Conservation (phyloP, 1,140 invertebrate species). For the Phthorimaea operculella region DNA sequence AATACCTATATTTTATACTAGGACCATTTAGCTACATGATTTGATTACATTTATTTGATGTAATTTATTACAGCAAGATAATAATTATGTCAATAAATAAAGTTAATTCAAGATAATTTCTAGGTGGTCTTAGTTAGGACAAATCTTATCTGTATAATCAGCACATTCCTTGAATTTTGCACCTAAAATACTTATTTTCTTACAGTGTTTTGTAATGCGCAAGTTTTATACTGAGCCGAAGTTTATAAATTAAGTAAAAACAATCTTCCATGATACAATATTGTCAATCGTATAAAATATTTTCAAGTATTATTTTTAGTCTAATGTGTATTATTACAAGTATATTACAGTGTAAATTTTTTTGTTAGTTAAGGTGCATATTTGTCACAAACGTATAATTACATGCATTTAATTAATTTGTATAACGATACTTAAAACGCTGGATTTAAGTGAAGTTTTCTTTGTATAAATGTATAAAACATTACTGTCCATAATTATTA, state of each 20-base stretch:
- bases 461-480: conserved; percentile 66
- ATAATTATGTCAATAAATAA: no score
- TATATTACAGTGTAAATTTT: conserved; percentile 36
- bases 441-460: conserved; percentile 32
- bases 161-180: conserved; percentile 41
- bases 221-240: conserved; percentile 28
- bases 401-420: conserved; percentile 39
- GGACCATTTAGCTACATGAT: background rate
- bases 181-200: conserved; percentile 45
- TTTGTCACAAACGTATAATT: conserved; percentile 42
- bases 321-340: conserved; percentile 32
- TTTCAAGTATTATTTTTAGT: conserved; percentile 50
- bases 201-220: conserved; percentile 41
- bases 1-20: background rate
- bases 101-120: background rate
- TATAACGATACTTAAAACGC: conserved; percentile 35
- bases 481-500: conserved; percentile 56
- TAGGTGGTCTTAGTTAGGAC: background rate
- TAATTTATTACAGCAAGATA: background rate
- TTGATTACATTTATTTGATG: background rate
- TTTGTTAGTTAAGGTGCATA: conserved; percentile 37
- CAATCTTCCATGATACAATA: conserved; percentile 40
- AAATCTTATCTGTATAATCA: conserved; percentile 1
- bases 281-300: conserved; percentile 21
- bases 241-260: conserved; percentile 14